These are phyloP conservation scores for Oreortyx pictus DNA, from an alignment of 2,797 vertebrate species.

Conservation along the genomic window DNA sequence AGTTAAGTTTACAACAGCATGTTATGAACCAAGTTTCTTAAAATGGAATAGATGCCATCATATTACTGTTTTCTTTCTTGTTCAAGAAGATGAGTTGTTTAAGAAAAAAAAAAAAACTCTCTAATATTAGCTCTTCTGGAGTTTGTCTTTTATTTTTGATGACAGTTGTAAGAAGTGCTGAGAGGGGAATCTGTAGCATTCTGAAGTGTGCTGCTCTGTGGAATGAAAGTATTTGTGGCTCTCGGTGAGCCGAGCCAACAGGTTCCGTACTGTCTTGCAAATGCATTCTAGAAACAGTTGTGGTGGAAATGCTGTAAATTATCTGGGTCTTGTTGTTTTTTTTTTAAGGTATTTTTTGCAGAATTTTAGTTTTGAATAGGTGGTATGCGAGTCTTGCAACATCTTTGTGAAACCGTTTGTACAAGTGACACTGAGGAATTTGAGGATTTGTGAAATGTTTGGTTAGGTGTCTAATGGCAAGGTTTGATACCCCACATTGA, in stretches of 20 bases:
- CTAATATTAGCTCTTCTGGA: not conserved
- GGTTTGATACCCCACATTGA: not conserved
- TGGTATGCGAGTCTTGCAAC: not conserved
- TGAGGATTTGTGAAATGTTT: not conserved
- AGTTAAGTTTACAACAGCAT: not conserved
- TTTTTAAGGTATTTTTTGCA: not conserved
- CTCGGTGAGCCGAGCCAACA: not conserved
- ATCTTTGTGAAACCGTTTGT: not conserved
- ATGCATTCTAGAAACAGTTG: not conserved
- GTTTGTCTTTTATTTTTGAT: not conserved
- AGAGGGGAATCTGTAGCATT: not conserved
- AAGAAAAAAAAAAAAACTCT: not conserved
- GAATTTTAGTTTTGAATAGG: not conserved
- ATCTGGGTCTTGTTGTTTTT: not conserved
- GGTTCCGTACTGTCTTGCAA: not conserved
- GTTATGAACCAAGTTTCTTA: not conserved
- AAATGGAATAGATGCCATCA: not conserved
- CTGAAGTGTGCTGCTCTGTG: not conserved
- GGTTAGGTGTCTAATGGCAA: not conserved
- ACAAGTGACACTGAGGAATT: not conserved
- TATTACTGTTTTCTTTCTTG: not conserved
- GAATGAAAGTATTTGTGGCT: not conserved
- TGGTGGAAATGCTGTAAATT: not conserved
- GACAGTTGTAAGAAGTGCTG: not conserved
- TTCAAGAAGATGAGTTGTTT: not conserved